A percentile compares a stretch with the other conserved stretches of the same genome.
Evolutionary conservation across 1,140 invertebrate species (phyloP).

Genomic region (Platyscapa corneri): DNA sequence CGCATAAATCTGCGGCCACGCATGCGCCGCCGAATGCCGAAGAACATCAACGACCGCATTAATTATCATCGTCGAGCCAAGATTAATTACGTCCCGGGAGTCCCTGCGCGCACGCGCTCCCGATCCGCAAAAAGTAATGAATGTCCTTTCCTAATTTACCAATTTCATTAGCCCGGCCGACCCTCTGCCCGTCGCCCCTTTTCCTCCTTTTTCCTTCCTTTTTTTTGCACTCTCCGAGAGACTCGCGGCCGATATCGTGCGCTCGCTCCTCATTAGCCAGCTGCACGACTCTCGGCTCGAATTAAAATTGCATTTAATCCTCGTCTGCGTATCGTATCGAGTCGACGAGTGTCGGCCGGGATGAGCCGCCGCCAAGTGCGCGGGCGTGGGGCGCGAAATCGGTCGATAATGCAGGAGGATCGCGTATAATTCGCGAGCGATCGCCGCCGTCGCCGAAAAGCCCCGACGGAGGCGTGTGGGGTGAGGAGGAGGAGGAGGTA

Average conservation of each 20-base stretch:
- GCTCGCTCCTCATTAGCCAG: too few species aligned
- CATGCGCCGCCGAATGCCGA: background rate
- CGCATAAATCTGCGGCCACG: background rate
- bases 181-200: background rate
- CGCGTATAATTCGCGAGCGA: background rate
- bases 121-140: background rate
- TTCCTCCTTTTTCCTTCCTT: too few species aligned
- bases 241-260: too few species aligned
- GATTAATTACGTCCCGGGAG: slow-evolving; percentile 54
- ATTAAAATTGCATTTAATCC: slow-evolving; percentile 19
- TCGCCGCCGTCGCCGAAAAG: background rate
- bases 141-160: slow-evolving; percentile 10
- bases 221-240: too few species aligned
- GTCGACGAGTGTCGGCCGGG: too few species aligned
- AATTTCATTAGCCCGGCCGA: slow-evolving; percentile 3
- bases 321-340: too few species aligned
- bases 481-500: background rate
- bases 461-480: background rate
- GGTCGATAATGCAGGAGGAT: background rate
- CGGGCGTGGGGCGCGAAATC: too few species aligned
- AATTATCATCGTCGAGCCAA: slow-evolving; percentile 57
- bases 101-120: too few species aligned
- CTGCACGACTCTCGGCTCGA: background rate
- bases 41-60: slow-evolving; percentile 53
- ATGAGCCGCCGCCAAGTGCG: too few species aligned